Base-by-base conservation (phyloP, 2,888 invertebrate genomes). In the Holacanthella duospinosa region DNA sequence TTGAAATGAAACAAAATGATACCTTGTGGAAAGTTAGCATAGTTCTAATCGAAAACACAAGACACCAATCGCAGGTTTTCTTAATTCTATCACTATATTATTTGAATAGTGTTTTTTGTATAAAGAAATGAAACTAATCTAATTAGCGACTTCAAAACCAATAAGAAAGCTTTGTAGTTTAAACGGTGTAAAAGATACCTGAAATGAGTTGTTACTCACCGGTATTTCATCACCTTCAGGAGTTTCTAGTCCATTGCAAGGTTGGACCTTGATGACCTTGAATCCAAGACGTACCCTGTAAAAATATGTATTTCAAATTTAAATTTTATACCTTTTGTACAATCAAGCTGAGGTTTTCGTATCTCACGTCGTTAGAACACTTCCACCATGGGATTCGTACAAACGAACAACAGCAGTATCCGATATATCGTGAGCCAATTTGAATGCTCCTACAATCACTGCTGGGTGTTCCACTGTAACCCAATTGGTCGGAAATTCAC, bases 401-500 rank as follows among this genome's bases (percentile, higher is more conserved):
- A 68, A 29, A 1, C 71, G 69, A 27, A 71, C 44, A 26, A 64
- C 62, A 53, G 66, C 56, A n/a, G 66, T 64, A 21, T 58, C 54
- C 1, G 59, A n/a, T 1, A 53, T 27, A 9, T 66, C 65, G 44
- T 61, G 59, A 12, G 66, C 66, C 1, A 64, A 63, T 58, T 71
- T 71, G n/a, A 67, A 66, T 25, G 71, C 71, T 61, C 67, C 71
- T 16, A 71, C 67, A 2, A 68, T 56, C 12, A 71, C 67, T 1
- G 66, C 63, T 26, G 64, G 54, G 43, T 65, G 56, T 24, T 60
- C 59, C 1, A 64, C 56, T 0, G 48, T 36, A 1, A 68, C 66
- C 65, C 66, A 71, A 27, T 61, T 67, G 1, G 63, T 56, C 16
- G 69, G 68, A 19, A 68, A 48, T 21, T 48, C 55, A 19, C 53